Base-by-base conservation (phyloP, 2,888 invertebrate species). In the Zonitis immaculata region DNA sequence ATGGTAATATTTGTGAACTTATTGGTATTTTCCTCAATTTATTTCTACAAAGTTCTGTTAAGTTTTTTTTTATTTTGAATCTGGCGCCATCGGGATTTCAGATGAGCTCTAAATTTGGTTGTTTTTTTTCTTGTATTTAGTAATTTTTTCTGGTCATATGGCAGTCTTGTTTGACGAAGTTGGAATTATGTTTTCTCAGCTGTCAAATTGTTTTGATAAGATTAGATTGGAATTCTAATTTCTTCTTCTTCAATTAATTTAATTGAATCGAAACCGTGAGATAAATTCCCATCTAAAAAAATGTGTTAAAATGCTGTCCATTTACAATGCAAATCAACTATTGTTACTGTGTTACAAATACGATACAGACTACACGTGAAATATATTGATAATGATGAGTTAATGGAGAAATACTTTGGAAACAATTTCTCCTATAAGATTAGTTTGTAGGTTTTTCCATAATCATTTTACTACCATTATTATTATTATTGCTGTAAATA, bases 321-420 rank as follows among this genome's bases (percentile, higher is more conserved):
- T 50, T 51, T 49, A 46, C 46, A 51, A 44, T 45, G 25, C 44
- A 26, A 52, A 45, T 54, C 62, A 60, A 55, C 44, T 47, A 42
- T 49, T 49, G 58, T 44, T 59, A 52, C 57, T 51, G 44, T 65
- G 53, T 60, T 53, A 52, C 27, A 58, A 52, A 52, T 63, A 61
- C 51, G 62, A 65, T 49, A 63, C 63, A 54, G 63, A 66, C 62
- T 66, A 65, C 57, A 66, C 64, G 47, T 65, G 63, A 62, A 66
- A n/a, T n/a, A n/a, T n/a, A n/a, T n/a, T n/a, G n/a, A 61, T 60
- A 8, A 54, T 48, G 46, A 66, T 64, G 63, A 65, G 61, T 63
- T 64, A 60, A 56, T 57, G 14, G 18, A 27, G 9, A 47, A 32
- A 49, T 56, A 54, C 54, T 53, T 30, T 49, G 49, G 46, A 45